Conservation (phyloP, 2,797 vertebrate genomes). For the Pseudochromis fuscus region DNA sequence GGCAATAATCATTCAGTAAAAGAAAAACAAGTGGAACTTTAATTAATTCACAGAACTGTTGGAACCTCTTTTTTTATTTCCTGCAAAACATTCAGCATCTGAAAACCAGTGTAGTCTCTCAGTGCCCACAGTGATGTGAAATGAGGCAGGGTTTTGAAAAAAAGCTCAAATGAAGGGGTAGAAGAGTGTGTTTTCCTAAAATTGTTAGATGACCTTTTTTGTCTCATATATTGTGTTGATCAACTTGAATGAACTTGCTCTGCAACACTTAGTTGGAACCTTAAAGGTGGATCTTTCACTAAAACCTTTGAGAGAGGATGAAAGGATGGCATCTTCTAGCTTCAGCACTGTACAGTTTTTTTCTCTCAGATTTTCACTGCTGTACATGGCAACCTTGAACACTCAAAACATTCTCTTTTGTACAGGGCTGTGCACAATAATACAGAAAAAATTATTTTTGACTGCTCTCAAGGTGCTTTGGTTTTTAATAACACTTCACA, state of each 20-base stretch:
- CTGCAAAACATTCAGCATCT: neutral
- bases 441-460: neutral
- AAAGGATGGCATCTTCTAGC: slow-evolving; percentile 11
- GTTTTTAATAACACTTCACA: neutral
- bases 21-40: too few species aligned
- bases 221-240: slow-evolving; percentile 22
- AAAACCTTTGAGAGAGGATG: slow-evolving; percentile 15
- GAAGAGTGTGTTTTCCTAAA: slow-evolving; percentile 18
- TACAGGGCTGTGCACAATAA: neutral
- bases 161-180: slow-evolving; percentile 9
- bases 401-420: neutral
- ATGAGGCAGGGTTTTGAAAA: neutral
- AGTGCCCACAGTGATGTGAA: neutral
- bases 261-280: slow-evolving; percentile 21
- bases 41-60: neutral
- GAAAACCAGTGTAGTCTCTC: neutral
- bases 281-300: neutral
- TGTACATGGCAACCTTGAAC: slow-evolving; percentile 5
- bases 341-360: slow-evolving; percentile 12
- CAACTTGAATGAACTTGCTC: slow-evolving; percentile 6
- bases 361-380: slow-evolving; percentile 3
- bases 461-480: slow-evolving; percentile 1
- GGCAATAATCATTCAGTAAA: too few species aligned
- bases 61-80: neutral
- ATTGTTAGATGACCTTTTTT: slow-evolving; percentile 5